Evolutionary conservation across 35 echinoderm and acorn worm species (phyloP), one percentile per base, ranked within the genome.

Genomic region (Heliocidaris erythrogramma): DNA sequence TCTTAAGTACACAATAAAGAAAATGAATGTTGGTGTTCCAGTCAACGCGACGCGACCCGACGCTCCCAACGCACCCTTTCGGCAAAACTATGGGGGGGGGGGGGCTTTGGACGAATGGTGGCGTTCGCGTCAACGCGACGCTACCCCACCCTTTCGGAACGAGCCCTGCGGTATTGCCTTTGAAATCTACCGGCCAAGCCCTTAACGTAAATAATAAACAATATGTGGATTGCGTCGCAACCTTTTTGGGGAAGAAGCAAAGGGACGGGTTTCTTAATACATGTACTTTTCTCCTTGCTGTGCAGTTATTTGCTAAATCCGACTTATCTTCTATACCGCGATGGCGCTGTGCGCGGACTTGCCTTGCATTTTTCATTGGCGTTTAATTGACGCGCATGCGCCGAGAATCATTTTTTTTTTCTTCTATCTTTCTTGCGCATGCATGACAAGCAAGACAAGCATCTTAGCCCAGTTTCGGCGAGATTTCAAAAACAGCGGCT

Each of bases 311-410:
- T 48, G 87, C 87, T 89, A 32, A 89, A 89, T 47, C 65, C 65
- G 65, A 78, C 65, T 56, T 56, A 56, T 56, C 2, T 56, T 56
- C 52, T 10, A 56, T 89, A 32, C 87, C 87, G 7, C 87, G 30
- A 42, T 42, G 35, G 35, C 10, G 31, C 47, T 89, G 12, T 3
- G 87, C 87, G 87, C 87, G 87, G 31, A 30, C 65, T 29, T 78
- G 18, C 65, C 65, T 47, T 89, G 87, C 87, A 89, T 89, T 89
- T 89, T 27, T 32, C 14, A 32, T 47, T 89, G 29, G 87, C 87
- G 14, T 18, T 89, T 89, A 89, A 89, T 89, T 89, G 87, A 89
- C 31, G 87, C 87, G 87, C 87, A 89, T 89, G 87, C 87, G 87
- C 65, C 27, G 21, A 27, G 27, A 78, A 21, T 24, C 65, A 78